Evolutionary conservation across 2,797 vertebrate species (phyloP), one percentile per base, ranked within the genome.

Genomic region (Pipistrellus pipistrellus): DNA sequence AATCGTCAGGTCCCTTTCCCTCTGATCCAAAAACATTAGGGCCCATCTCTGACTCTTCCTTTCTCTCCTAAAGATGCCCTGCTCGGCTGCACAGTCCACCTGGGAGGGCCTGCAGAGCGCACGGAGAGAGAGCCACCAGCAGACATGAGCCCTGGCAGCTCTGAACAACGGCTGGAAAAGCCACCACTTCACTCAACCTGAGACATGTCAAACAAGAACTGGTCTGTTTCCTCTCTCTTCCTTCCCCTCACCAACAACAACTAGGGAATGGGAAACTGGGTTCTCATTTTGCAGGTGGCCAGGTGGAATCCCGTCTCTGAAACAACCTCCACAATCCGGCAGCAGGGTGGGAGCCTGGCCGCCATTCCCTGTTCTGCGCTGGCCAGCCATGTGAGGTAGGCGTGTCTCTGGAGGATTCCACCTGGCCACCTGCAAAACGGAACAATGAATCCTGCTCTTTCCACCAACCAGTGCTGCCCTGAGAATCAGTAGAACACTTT

Each of bases 101-200:
- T 46, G n/a, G 20, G 32, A 51, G 32, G 59, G 35, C 41, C 73
- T 14, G 1, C 41, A 38, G 10, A 53, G 57, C 51, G n/a, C 18
- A 13, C 4, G 2, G 41, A 51, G 1, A 41, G 11, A 64, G 7
- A 4, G 62, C 4, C 1, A 18, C 17, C 30, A 41, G 10, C 32
- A 82, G 76, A 38, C 17, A 1, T 0, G 17, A 11, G 27, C 18
- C 2, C 0, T 32, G 15, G n/a, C 23, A 66, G 32, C 25, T 53
- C 68, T 73, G 53, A 32, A 71, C 44, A 51, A 13, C 0, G 6
- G 13, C 10, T 25, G 25, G 68, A 71, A 48, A 76, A 51, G 13
- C 8, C 57, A 30, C 72, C 27, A 25, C n/a, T 44, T 57, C 41
- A 55, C 25, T 44, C 89, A 21, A 0, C 17, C 0, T 69, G 7